A percentile compares a stretch with the other conserved stretches of the same genome.
Evolutionary conservation across 2,888 invertebrate genomes (phyloP).

Genomic region (Periphyllus acericola): DNA sequence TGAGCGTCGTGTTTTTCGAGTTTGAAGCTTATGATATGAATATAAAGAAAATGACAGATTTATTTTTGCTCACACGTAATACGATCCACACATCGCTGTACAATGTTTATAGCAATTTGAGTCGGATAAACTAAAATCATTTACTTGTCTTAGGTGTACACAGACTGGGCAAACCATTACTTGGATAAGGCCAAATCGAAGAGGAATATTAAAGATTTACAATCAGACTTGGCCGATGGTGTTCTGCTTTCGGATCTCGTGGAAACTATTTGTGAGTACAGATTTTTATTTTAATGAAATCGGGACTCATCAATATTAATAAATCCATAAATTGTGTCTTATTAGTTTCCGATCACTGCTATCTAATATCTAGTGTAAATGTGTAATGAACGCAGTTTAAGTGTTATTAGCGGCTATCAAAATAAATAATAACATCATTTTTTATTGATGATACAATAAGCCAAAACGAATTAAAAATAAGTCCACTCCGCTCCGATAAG

Average conservation of each 20-base stretch:
- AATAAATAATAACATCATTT: background rate
- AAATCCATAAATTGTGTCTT: background rate
- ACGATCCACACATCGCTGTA: background rate
- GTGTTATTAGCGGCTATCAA: too few species aligned
- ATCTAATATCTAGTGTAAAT: background rate
- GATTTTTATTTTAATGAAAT: background rate
- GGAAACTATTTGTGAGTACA: slow-evolving; percentile 89
- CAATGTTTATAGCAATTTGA: background rate
- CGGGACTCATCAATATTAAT: background rate
- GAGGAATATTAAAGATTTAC: slow-evolving; percentile 85
- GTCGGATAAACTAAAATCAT: background rate
- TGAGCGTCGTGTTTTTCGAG: too few species aligned
- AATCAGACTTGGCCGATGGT: slow-evolving; percentile 92
- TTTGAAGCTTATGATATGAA: too few species aligned
- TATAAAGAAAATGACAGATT: background rate
- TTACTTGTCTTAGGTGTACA: slow-evolving; percentile 81
- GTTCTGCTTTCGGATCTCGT: slow-evolving; percentile 91
- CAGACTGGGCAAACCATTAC: slow-evolving; percentile 98
- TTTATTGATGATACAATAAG: background rate
- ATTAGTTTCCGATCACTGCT: background rate
- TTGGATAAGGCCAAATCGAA: slow-evolving; percentile 90
- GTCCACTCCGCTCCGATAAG: background rate
- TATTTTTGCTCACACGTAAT: background rate
- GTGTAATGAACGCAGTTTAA: background rate
- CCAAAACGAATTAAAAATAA: background rate